Conservation (phyloP, 2,888 invertebrate genomes). For the Campoplex nolae region DNA sequence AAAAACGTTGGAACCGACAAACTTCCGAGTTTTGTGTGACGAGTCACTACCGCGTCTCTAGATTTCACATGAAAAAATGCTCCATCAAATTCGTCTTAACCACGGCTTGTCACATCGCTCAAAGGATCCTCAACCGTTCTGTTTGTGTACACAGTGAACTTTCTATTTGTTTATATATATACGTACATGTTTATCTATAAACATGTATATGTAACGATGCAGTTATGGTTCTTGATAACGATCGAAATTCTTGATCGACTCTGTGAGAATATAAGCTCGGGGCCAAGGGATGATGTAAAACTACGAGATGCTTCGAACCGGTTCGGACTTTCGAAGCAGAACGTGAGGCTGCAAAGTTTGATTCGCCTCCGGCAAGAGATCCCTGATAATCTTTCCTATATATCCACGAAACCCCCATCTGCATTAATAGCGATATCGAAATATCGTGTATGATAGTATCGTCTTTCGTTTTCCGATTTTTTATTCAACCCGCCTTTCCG, state of each 20-base stretch:
- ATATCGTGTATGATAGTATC: slow-evolving; percentile 2
- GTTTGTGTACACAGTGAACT: slow-evolving; percentile 40
- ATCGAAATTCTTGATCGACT: slow-evolving; percentile 33
- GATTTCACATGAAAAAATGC: neutral
- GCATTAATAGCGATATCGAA: slow-evolving; percentile 56
- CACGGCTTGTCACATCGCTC: slow-evolving; percentile 52
- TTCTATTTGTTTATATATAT: neutral
- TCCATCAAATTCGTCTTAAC: slow-evolving; percentile 9
- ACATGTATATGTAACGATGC: neutral
- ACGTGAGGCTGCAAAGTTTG: slow-evolving; percentile 59
- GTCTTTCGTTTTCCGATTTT: no score
- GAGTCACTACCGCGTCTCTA: no score
- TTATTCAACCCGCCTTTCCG: no score
- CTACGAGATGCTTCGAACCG: slow-evolving; percentile 36
- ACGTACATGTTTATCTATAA: neutral
- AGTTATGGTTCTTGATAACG: slow-evolving; percentile 57
- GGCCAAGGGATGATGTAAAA: slow-evolving; percentile 35
- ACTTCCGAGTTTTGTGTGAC: neutral
- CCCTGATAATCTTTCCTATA: slow-evolving; percentile 54
- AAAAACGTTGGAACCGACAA: neutral
- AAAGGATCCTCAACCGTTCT: slow-evolving; percentile 50
- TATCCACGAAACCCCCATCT: slow-evolving; percentile 27
- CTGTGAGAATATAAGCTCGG: slow-evolving; percentile 19
- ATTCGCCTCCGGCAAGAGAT: slow-evolving; percentile 55
- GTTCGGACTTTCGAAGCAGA: slow-evolving; percentile 32